Conservation (phyloP, 2,113 vertebrate species). For the Tonatia bakeri region DNA sequence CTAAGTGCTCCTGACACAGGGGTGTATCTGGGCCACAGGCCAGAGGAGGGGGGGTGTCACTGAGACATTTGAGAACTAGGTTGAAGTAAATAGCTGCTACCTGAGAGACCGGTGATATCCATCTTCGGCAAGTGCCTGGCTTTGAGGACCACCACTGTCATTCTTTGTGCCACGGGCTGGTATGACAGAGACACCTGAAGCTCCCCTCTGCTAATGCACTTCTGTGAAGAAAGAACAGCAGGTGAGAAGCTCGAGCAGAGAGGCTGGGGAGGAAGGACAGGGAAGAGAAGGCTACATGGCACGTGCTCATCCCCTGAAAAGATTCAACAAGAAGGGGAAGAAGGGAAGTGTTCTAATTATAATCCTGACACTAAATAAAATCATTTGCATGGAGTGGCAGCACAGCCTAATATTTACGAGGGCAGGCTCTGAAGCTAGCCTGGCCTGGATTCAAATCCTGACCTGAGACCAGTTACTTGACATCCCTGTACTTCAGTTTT, state of each 20-base stretch:
- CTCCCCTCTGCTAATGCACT: slow-evolving; percentile 90
- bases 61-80: neutral
- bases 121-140: slow-evolving; percentile 96
- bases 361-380: neutral
- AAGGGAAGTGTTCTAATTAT: too few relatives aligned
- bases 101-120: slow-evolving; percentile 97
- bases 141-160: slow-evolving; percentile 97
- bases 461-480: neutral
- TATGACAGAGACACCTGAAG: slow-evolving; percentile 95
- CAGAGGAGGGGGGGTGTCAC: fast-evolving
- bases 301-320: neutral
- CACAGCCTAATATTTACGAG: neutral
- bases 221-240: slow-evolving; percentile 78
- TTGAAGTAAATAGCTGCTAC: slow-evolving; percentile 91
- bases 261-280: too few relatives aligned
- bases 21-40: neutral
- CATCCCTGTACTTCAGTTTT: neutral
- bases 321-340: neutral
- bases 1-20: neutral
- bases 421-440: neutral
- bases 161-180: slow-evolving; percentile 94
- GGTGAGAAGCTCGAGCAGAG: neutral
- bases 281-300: neutral
- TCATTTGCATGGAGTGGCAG: neutral
- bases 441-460: neutral